Conservation (phyloP, 2,888 invertebrate genomes). For the Yponomeuta plumbellus region DNA sequence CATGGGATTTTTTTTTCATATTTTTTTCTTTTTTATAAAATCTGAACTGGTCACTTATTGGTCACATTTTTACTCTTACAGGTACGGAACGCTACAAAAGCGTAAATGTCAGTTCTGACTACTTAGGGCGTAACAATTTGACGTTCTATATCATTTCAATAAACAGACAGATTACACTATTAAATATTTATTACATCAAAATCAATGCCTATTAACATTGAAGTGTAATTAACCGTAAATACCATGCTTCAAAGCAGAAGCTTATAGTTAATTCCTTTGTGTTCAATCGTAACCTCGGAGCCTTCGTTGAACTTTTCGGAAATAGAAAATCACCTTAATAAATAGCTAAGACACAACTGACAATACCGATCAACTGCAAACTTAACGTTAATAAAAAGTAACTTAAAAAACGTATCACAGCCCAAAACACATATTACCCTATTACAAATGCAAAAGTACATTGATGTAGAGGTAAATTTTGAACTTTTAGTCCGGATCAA, state of each 20-base stretch:
- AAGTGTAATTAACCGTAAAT: constrained; percentile 2
- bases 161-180: not conserved
- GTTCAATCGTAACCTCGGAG: constrained; percentile 13
- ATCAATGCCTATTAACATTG: not conserved
- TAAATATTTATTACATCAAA: not conserved
- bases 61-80: too few species aligned
- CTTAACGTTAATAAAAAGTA: not conserved
- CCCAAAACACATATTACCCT: too few species aligned
- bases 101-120: too few species aligned
- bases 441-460: too few species aligned
- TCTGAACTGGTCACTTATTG: too few species aligned
- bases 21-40: too few species aligned
- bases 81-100: too few species aligned
- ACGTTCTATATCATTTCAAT: not conserved
- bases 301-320: constrained; percentile 34
- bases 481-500: too few species aligned
- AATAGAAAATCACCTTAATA: constrained; percentile 29
- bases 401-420: too few species aligned
- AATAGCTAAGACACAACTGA: constrained; percentile 23
- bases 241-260: not conserved
- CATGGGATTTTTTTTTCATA: too few species aligned
- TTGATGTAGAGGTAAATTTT: too few species aligned
- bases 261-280: constrained; percentile 26
- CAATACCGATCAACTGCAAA: not conserved
- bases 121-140: too few species aligned